phyloP scores from a whole-genome alignment of 1,140 invertebrate species.

The Drosophila setifemur region DNA sequence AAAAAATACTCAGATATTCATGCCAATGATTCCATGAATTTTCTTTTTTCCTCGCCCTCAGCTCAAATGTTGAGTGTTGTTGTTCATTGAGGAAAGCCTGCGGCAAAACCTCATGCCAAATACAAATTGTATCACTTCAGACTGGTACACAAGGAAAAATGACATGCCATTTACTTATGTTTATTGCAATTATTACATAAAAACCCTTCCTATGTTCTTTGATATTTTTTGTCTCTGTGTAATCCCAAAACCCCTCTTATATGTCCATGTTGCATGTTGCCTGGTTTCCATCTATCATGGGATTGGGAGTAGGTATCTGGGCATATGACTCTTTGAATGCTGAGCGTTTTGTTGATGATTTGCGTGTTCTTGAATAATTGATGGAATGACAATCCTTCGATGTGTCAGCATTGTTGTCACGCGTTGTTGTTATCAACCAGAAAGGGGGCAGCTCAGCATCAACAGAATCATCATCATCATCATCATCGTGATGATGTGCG shows the following conservation, averaged over 20 bases:
- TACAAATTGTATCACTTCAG: constrained; percentile 72
- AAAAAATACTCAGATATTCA: constrained; percentile 80
- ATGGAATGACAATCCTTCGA: constrained; percentile 76
- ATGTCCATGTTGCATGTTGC: constrained; percentile 27
- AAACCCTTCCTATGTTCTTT: no score
- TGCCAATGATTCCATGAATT: constrained; percentile 48
- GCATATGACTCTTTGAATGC: constrained; percentile 43
- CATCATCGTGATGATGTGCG: constrained; percentile 22
- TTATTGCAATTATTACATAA: no score
- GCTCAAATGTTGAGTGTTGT: constrained; percentile 15
- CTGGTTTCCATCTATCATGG: constrained; percentile 9
- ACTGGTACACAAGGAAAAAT: constrained; percentile 28
- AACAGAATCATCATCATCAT: constrained; percentile 11
- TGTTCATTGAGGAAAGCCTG: constrained; percentile 59
- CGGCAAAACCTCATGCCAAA: constrained; percentile 56
- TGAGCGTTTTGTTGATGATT: constrained; percentile 57
- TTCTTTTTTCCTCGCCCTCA: not conserved
- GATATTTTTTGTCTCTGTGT: not conserved
- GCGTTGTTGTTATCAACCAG: constrained; percentile 62
- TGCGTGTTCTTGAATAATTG: constrained; percentile 70
- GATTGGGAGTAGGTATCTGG: not conserved
- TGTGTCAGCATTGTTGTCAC: constrained; percentile 74
- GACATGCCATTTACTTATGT: no score
- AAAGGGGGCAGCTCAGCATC: constrained; percentile 10
- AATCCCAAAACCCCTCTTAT: no score